A percentile compares a stretch with the other conserved stretches of the same genome.
Conservation (phyloP, 1,140 invertebrate genomes). For the Scylla paramamosain region DNA sequence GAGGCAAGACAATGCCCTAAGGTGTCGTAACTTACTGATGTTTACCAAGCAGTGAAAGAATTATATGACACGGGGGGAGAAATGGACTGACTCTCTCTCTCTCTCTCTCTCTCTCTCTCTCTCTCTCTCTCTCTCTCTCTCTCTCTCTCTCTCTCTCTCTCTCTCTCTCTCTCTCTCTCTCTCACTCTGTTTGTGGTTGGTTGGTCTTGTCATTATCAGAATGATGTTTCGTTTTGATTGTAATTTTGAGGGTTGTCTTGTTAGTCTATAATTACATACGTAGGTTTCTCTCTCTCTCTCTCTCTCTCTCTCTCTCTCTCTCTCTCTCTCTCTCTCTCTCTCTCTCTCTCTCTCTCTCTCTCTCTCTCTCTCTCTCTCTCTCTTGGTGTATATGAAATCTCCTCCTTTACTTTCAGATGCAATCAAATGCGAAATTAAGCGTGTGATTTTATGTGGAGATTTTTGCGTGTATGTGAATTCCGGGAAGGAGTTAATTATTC, state of each 20-base stretch:
- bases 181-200: background rate
- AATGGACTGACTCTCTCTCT: background rate
- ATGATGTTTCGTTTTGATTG: too few relatives aligned
- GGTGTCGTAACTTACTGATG: slow-evolving; percentile 21
- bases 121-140: slow-evolving; percentile 38
- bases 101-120: slow-evolving; percentile 34
- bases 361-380: slow-evolving; percentile 33
- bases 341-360: slow-evolving; percentile 38
- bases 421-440: background rate
- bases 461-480: background rate
- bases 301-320: slow-evolving; percentile 36
- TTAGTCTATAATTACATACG: too few relatives aligned
- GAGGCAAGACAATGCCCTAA: background rate
- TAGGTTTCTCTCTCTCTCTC: slow-evolving; percentile 40
- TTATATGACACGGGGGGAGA: background rate
- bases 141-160: background rate
- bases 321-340: background rate
- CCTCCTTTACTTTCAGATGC: background rate
- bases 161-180: slow-evolving; percentile 30
- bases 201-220: too few relatives aligned
- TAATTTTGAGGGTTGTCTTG: too few relatives aligned
- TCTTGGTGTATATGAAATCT: background rate
- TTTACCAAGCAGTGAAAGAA: slow-evolving; percentile 9
- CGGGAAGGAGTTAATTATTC: background rate
- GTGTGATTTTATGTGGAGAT: background rate